These are phyloP conservation scores for Palythoa caribaeorum DNA, from an alignment of 92 coral and sea anemone genomes.

Conservation along the genomic window DNA sequence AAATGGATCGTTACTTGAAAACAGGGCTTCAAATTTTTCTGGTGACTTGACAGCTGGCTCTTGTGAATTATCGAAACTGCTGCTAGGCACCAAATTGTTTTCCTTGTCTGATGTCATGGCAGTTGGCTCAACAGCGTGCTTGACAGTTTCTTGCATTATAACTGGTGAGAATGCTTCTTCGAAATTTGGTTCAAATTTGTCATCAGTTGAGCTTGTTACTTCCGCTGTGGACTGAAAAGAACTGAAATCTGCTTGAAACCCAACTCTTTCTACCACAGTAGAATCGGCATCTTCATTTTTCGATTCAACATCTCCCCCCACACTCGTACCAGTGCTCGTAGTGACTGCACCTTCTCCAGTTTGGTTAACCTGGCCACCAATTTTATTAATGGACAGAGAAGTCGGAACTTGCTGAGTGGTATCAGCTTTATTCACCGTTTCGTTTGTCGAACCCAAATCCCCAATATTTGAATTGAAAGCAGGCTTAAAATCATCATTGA, in stretches of 20 bases:
- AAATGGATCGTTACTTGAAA: slow-evolving; percentile 17
- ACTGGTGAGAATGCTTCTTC: slow-evolving; percentile 21
- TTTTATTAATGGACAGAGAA: background rate
- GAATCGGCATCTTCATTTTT: background rate
- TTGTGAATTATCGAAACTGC: background rate
- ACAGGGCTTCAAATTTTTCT: slow-evolving; percentile 8
- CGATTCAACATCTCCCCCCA: background rate
- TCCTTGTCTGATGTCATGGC: background rate
- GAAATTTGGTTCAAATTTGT: slow-evolving; percentile 7
- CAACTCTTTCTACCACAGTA: background rate
- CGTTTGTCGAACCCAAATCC: background rate
- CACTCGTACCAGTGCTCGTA: background rate
- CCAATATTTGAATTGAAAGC: background rate
- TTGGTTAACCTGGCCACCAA: background rate
- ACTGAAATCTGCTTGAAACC: slow-evolving; percentile 16
- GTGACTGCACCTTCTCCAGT: background rate
- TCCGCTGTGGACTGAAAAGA: slow-evolving; percentile 10
- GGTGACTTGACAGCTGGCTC: slow-evolving; percentile 13
- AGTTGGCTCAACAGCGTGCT: background rate
- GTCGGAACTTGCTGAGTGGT: background rate
- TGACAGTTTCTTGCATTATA: background rate
- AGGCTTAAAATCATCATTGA: background rate
- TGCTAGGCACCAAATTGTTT: background rate
- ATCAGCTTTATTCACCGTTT: background rate
- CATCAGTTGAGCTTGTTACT: background rate